Evolutionary conservation across 2,113 vertebrate species (phyloP), one percentile per base, ranked within the genome.

Genomic region (Atherinomorus stipes): DNA sequence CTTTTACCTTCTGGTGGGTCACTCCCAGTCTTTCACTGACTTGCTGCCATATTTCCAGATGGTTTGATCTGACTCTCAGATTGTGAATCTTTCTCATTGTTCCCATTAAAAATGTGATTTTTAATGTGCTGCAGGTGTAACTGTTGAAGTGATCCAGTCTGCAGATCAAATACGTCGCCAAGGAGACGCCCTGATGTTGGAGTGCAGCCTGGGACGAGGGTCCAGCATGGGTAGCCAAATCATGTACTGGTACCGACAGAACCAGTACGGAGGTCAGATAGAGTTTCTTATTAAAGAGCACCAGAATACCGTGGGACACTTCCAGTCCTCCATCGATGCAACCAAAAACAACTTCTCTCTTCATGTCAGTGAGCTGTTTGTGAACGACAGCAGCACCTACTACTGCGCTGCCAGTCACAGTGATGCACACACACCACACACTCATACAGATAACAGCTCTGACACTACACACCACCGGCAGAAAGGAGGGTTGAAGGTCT

Each of bases 371-470:
- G 59, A 72, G 13, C 47, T 90, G 45, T 3, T 22, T 0, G 5
- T 62, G 22, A 64, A 66, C 15, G 87, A 94, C 80, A 89, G 77
- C 26, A 80, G 75, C 25, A 80, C 47, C 18, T 94, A 93, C 81
- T 93, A 87, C 82, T 94, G 92, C 11, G 90, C 72, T 22, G 91
- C 90, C 10, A 86, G 80, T 34, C 91, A 93, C 92, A 84, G 88
- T 90, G 87, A 64, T 31, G 62, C 74, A 72, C 34, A 10, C 21
- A 13, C 11, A 53, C 19, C 42, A 45, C 34, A 42, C 13, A 18
- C 23, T 65, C 74, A 49, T 77, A 88, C 92, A 90, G 89, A 84
- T 92, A 92, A 19, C 42, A 21, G 3, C 16, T 1, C 13, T 26
- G 26, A 3, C 2, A 37, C n/a, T 2, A 42, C 40, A 42, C 40